Evolutionary conservation across 1,140 invertebrate species (phyloP).

Genomic region (Mizuhopecten yessoensis): DNA sequence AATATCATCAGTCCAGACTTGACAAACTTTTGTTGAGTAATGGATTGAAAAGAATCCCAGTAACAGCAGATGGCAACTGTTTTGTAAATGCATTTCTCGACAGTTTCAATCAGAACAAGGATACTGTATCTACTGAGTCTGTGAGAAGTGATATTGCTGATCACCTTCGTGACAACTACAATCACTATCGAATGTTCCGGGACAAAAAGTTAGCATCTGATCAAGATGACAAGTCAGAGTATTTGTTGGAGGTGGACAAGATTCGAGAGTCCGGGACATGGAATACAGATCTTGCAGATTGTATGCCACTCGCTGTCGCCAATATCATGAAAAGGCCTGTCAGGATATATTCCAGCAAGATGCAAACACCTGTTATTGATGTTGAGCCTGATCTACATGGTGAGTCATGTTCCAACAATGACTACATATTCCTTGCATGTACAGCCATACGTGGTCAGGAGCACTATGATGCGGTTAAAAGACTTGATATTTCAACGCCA

Average conservation of each 20-base stretch:
- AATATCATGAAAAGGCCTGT: background rate
- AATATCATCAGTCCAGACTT: background rate
- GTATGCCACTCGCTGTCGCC: background rate
- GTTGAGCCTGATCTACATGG: no score
- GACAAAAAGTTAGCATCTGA: no score
- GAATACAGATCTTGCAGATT: background rate
- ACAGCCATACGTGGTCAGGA: background rate
- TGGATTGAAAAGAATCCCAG: background rate
- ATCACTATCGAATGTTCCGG: no score
- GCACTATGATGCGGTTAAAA: conserved; percentile 3
- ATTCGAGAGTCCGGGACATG: background rate
- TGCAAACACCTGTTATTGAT: no score
- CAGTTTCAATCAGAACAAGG: background rate
- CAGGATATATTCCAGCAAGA: no score
- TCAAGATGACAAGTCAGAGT: no score
- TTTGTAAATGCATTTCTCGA: background rate
- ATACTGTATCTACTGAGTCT: background rate
- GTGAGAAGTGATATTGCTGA: background rate
- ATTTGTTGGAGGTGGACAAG: no score
- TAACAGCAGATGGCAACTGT: background rate
- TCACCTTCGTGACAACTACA: background rate
- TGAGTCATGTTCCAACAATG: no score
- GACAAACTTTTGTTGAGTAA: background rate
- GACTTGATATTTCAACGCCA: background rate
- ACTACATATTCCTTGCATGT: no score